Conservation (phyloP, 2,113 vertebrate species). For the Arvicanthis niloticus region DNA sequence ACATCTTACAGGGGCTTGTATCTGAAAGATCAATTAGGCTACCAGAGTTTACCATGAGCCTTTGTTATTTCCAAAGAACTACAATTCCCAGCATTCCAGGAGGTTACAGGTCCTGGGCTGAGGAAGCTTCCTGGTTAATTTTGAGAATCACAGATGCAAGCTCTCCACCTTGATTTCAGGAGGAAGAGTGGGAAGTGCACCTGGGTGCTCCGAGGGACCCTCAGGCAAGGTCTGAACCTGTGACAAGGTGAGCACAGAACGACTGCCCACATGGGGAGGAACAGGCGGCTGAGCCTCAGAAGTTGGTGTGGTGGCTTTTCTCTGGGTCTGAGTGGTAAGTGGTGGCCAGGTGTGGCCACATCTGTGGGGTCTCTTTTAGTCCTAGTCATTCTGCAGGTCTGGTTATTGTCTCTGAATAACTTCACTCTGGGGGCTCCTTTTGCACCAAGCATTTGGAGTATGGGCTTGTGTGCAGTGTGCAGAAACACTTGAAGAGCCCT, state of each 20-base stretch:
- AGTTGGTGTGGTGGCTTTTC: background rate
- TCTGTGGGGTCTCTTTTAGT: background rate
- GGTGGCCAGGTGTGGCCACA: too few species aligned
- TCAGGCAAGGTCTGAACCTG: background rate
- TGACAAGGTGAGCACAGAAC: background rate
- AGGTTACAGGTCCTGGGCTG: background rate
- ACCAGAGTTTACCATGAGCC: too few species aligned
- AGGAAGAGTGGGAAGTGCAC: background rate
- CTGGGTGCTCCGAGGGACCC: too few species aligned
- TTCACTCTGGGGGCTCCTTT: too few species aligned
- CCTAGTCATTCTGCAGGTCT: background rate
- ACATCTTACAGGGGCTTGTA: background rate
- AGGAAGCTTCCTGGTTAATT: background rate
- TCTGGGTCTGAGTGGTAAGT: background rate
- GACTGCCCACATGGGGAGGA: too few species aligned
- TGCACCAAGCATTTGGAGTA: too few species aligned
- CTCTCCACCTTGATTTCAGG: background rate
- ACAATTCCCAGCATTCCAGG: background rate
- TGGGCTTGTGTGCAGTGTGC: too few species aligned
- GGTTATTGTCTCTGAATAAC: too few species aligned
- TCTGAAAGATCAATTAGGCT: background rate
- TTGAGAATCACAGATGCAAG: background rate
- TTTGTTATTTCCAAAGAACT: too few species aligned
- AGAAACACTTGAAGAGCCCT: background rate
- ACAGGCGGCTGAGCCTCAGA: too few species aligned